Base-by-base conservation (phyloP, 1,140 invertebrate species). In the Pomacea maculata region DNA sequence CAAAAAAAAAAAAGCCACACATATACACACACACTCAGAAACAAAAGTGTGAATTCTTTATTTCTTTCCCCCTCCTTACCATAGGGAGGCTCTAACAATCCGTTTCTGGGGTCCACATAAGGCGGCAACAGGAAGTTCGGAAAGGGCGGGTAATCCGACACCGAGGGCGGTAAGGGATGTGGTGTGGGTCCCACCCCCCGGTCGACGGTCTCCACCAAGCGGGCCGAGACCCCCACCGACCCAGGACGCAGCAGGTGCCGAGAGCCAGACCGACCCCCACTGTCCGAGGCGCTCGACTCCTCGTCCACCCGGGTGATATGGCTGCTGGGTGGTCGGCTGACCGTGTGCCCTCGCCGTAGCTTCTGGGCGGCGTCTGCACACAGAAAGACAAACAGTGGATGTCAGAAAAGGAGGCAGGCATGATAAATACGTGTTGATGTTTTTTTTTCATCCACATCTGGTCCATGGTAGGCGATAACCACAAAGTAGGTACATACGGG, bases 181-280 rank as follows among this genome's bases (percentile, higher is more conserved):
- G 88, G 88, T 29, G 88, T 89, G 21, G 88, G 88, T 19, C 88
- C 88, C 57, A 87, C 86, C 65, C 88, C 88, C 9, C 88, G 80
- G 78, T 89, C 88, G 14, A 87, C 85, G 21, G 87, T 88, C 72
- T 88, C 87, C 75, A 88, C 85, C 68, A 78, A 81, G n/a, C 75
- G 80, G 52, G 67, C 15, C 19, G 63, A 71, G 9, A 52, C 63
- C 34, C 34, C 71, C 25, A 17, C 15, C 8, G 52, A 54, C 52
- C 52, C 73, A 2, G 73, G 73, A 10, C 73, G 73, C 17, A 75
- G 54, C 52, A 75, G 64, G 68, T 77, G 55, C 57, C 55, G 52
- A 68, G 64, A 17, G 64, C 72, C 82, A 12, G 57, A 76, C 8
- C 73, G 83, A n/a, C 78, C 79, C 79, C 52, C 79, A 78, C 83